A percentile compares a stretch with the other conserved stretches of the same genome.
phyloP scores from a whole-genome alignment of 1,140 invertebrate species.

The Drosophila ohnishii region DNA sequence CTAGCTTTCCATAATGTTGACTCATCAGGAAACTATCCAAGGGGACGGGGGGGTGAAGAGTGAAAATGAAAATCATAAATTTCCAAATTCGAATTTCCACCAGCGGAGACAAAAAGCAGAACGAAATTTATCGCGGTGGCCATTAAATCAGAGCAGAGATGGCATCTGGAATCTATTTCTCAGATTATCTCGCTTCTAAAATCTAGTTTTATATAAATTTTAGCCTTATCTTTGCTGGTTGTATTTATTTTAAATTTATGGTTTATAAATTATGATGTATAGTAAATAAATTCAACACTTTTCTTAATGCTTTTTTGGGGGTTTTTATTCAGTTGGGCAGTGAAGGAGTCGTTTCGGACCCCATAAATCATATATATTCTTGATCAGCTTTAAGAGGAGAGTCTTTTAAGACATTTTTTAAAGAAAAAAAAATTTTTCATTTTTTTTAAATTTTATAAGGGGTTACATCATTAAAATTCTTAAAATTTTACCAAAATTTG shows the following conservation, averaged over 20 bases:
- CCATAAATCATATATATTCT: no score
- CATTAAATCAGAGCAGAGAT: not conserved
- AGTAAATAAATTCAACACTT: not conserved
- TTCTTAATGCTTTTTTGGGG: no score
- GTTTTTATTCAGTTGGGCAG: no score
- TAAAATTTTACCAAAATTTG: no score
- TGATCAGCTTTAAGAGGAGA: no score
- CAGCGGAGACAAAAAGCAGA: not conserved
- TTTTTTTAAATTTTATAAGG: no score
- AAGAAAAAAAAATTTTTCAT: no score
- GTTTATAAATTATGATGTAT: not conserved
- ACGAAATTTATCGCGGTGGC: not conserved
- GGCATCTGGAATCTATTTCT: not conserved
- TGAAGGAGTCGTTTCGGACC: no score
- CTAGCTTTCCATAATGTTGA: conserved; percentile 21
- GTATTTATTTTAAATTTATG: not conserved
- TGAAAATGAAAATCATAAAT: conserved; percentile 11
- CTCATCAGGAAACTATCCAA: conserved; percentile 32
- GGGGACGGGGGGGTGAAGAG: not conserved
- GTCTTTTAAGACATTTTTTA: no score
- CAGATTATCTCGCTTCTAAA: not conserved
- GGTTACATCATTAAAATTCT: no score
- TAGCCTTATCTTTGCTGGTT: not conserved
- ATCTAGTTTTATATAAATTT: not conserved
- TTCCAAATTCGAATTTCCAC: not conserved